Base-by-base conservation (phyloP, 2,113 vertebrate species). In the Pardalotus punctatus region DNA sequence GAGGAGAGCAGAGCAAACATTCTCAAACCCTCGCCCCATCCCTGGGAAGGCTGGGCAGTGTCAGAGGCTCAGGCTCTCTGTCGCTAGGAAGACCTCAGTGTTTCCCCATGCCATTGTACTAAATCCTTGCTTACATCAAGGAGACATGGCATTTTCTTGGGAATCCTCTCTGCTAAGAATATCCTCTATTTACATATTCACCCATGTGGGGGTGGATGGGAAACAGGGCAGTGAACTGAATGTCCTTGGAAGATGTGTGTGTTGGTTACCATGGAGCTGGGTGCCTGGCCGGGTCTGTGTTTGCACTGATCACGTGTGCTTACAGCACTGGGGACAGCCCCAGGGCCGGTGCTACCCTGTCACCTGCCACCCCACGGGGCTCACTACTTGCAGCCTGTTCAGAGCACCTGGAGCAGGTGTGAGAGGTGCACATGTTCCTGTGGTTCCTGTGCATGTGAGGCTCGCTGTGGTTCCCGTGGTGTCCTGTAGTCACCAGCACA, bases 81-180 rank as follows among this genome's bases (percentile, higher is more conserved):
- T 72, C 10, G 0, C 67, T 73, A 18, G 79, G 81, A 95, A 66
- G 81, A 42, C 17, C 83, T 95, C 90, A 85, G 87, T 85, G 62
- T 51, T 92, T 96, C 92, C 88, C 57, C 60, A 19, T 78, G 79
- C 51, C 82, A 73, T 35, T 3, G 31, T 4, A 9, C 79, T 90
- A 48, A 95, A 86, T 31, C 60, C 90, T 88, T 94, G 81, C 80
- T 90, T 93, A 82, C 88, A 95, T 96, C 93, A 95, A 88, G 74
- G 56, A 74, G 76, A 85, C 76, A 22, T 96, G 90, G 76, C 90
- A 96, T 96, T 93, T 96, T 96, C 94, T 96, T 92, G 94, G 94
- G 96, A 97, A 96, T 95, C 94, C 96, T 96, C 96, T 62, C 80
- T 66, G 90, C 94, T 96, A 97, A 97, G 93, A 97, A 96, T 97